These are phyloP conservation scores for Synanthedon formicaeformis DNA, from an alignment of 2,888 invertebrate genomes.

Conservation along the genomic window DNA sequence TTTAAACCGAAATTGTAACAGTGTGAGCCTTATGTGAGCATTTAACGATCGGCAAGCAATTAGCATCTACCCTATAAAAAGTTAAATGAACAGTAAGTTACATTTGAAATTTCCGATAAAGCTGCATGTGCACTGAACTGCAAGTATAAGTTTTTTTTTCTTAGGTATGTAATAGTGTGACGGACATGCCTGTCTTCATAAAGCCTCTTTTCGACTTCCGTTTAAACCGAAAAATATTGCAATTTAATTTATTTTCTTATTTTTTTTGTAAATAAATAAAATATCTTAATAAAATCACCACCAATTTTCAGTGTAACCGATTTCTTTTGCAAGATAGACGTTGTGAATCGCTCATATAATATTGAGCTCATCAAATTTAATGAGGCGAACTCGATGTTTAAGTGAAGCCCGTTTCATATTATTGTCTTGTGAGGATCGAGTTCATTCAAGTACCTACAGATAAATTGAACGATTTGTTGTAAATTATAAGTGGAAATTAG, in stretches of 20 bases:
- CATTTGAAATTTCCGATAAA: no score
- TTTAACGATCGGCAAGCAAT: neutral
- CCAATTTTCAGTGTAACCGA: slow-evolving; percentile 11
- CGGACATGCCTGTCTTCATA: no score
- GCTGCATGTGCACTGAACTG: no score
- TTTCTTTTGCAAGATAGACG: slow-evolving; percentile 28
- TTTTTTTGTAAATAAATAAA: slow-evolving; percentile 6
- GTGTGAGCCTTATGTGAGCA: neutral
- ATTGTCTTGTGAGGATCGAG: slow-evolving; percentile 2
- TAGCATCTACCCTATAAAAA: neutral
- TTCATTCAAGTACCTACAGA: slow-evolving; percentile 12
- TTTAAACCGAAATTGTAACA: neutral
- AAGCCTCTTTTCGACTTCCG: neutral
- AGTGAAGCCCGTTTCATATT: slow-evolving; percentile 1
- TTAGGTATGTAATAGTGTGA: no score
- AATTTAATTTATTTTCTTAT: slow-evolving; percentile 15
- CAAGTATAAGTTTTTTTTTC: no score
- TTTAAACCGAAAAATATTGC: neutral
- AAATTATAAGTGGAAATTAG: slow-evolving; percentile 7
- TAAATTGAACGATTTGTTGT: slow-evolving; percentile 20
- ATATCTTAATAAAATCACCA: slow-evolving; percentile 7
- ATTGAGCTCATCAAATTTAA: slow-evolving; percentile 36
- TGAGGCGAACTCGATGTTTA: slow-evolving; percentile 12
- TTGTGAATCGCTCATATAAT: slow-evolving; percentile 23
- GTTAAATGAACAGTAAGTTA: neutral